Evolutionary conservation across 2,113 vertebrate species (phyloP).

Genomic region (Plestiodon gilberti): DNA sequence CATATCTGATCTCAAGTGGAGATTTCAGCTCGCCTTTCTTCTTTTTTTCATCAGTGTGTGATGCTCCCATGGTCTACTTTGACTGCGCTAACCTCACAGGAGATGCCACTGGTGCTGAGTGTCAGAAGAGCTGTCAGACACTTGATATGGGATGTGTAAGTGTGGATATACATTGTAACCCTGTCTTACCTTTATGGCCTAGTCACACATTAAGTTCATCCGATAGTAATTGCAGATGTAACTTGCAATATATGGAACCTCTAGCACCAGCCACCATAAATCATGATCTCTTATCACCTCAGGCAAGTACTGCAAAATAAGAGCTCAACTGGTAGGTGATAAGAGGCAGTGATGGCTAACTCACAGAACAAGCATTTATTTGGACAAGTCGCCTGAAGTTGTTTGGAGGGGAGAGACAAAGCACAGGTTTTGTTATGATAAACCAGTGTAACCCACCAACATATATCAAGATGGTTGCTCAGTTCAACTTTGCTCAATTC

Average conservation of each 20-base stretch:
- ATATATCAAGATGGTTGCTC: neutral
- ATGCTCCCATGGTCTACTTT: slow-evolving; percentile 83
- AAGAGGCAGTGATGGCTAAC: neutral
- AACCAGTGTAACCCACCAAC: neutral
- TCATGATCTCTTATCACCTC: neutral
- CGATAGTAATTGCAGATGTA: neutral
- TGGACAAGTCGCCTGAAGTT: neutral
- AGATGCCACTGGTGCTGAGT: slow-evolving; percentile 79
- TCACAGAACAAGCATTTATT: neutral
- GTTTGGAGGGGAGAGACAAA: too few species aligned
- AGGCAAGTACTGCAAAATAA: neutral
- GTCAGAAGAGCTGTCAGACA: slow-evolving; percentile 90
- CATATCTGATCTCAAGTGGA: neutral
- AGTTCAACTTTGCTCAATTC: neutral
- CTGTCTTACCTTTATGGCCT: neutral
- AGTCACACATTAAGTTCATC: neutral
- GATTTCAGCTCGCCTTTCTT: slow-evolving; percentile 24
- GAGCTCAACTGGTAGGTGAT: neutral
- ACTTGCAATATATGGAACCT: neutral
- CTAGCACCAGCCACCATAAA: neutral
- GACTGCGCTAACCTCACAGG: slow-evolving; percentile 78
- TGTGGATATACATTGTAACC: slow-evolving; percentile 17
- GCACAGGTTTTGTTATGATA: neutral
- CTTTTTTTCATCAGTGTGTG: slow-evolving; percentile 72
- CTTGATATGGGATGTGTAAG: slow-evolving; percentile 92